Conservation (phyloP, 2,888 invertebrate genomes). For the Agriopis aurantiaria region DNA sequence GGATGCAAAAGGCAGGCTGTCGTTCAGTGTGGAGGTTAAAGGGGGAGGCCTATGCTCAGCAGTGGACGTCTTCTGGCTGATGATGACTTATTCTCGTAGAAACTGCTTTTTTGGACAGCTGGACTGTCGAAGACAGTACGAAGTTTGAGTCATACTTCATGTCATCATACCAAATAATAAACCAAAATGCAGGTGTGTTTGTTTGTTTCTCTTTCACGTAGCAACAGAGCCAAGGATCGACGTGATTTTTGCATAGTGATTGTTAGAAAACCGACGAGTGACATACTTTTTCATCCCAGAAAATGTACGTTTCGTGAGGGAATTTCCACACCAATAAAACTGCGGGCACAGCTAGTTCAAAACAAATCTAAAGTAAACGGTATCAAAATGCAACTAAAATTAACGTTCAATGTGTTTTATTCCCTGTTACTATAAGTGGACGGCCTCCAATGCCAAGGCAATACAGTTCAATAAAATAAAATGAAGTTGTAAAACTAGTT, state of each 20-base stretch:
- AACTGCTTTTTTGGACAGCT: no score
- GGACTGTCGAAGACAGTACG: no score
- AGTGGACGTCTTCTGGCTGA: no score
- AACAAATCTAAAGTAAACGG: not conserved
- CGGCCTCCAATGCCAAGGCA: slow-evolving; percentile 7
- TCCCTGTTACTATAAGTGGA: not conserved
- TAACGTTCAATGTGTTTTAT: not conserved
- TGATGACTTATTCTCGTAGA: no score
- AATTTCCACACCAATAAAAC: not conserved
- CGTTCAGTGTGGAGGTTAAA: no score
- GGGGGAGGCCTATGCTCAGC: no score
- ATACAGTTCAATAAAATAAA: slow-evolving; percentile 14
- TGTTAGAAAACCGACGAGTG: not conserved
- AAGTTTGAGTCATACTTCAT: not conserved
- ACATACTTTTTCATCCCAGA: not conserved
- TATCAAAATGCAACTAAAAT: not conserved
- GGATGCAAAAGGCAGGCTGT: no score
- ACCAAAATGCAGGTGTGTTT: not conserved
- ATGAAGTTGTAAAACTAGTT: slow-evolving; percentile 52
- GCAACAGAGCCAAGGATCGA: not conserved
- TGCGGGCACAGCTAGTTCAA: not conserved
- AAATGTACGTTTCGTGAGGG: not conserved
- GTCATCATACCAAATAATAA: not conserved
- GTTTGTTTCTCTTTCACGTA: not conserved
- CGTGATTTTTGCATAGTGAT: not conserved